Evolutionary conservation across 2,113 vertebrate genomes (phyloP).

Genomic region (Misgurnus anguillicaudatus): DNA sequence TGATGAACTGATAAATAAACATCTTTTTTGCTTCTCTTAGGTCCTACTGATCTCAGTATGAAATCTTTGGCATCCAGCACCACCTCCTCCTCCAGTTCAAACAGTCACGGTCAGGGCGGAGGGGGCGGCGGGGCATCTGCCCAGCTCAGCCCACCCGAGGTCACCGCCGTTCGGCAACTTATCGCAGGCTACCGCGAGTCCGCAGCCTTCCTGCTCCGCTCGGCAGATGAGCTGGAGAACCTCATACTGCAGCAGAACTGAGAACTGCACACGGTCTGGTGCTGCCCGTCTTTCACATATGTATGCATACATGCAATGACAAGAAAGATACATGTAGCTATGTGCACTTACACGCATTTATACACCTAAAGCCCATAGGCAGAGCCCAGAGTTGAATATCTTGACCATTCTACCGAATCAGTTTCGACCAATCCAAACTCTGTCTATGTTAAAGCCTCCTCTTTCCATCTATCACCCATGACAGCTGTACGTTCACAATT

Average conservation of each 20-base stretch:
- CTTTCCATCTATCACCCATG: slow-evolving; percentile 33
- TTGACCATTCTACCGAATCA: too few species aligned
- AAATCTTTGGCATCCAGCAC: slow-evolving; percentile 90
- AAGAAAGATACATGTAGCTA: slow-evolving; percentile 52
- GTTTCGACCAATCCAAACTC: background rate
- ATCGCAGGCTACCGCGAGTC: slow-evolving; percentile 98
- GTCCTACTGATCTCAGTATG: slow-evolving; percentile 99
- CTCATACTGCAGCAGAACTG: slow-evolving; percentile 99
- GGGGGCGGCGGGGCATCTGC: slow-evolving; percentile 89
- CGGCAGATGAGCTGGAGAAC: slow-evolving; percentile 98
- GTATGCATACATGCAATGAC: slow-evolving; percentile 57
- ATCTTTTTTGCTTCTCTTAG: slow-evolving; percentile 64
- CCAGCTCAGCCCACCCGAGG: slow-evolving; percentile 94
- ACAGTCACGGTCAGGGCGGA: slow-evolving; percentile 81
- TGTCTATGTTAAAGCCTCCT: slow-evolving; percentile 22
- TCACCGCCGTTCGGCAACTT: slow-evolving; percentile 94
- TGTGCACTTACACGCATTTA: slow-evolving; percentile 43
- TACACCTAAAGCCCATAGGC: slow-evolving; percentile 17
- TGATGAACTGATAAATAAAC: background rate
- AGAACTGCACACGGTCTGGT: slow-evolving; percentile 34
- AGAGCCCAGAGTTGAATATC: background rate
- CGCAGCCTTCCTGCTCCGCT: slow-evolving; percentile 94
- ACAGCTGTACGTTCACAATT: slow-evolving; percentile 43
- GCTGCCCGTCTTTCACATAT: slow-evolving; percentile 44
- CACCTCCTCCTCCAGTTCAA: slow-evolving; percentile 84